A percentile compares a stretch with the other conserved stretches of the same genome.
These are phyloP conservation scores for Gila orcuttii DNA, from an alignment of 2,113 vertebrate species.

Conservation along the genomic window DNA sequence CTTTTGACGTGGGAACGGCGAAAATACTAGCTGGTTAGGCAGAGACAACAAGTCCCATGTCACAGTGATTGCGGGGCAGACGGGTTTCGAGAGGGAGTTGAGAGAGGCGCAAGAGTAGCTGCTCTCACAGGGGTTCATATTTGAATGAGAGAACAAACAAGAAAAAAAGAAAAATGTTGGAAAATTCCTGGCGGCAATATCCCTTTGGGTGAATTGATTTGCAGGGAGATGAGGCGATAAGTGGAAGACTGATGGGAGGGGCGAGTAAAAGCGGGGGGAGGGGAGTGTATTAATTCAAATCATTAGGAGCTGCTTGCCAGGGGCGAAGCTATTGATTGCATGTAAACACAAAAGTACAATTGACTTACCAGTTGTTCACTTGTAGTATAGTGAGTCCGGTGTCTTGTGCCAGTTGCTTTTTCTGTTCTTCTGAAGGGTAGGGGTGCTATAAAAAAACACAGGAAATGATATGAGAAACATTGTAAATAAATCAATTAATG, in stretches of 20 bases:
- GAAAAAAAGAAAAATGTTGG: slow-evolving; percentile 24
- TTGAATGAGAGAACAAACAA: slow-evolving; percentile 57
- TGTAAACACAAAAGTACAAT: slow-evolving; percentile 72
- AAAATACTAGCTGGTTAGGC: slow-evolving; percentile 13
- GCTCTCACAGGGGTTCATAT: slow-evolving; percentile 61
- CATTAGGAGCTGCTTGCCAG: slow-evolving; percentile 74
- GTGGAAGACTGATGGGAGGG: slow-evolving; percentile 29
- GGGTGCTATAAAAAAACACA: slow-evolving; percentile 84
- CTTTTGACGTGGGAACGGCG: slow-evolving; percentile 22
- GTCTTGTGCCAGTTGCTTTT: slow-evolving; percentile 99
- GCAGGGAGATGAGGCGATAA: slow-evolving; percentile 54
- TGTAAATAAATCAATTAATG: slow-evolving; percentile 57
- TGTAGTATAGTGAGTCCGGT: slow-evolving; percentile 99
- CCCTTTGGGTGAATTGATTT: slow-evolving; percentile 73
- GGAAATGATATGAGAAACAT: slow-evolving; percentile 36
- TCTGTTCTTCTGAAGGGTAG: slow-evolving; percentile 99
- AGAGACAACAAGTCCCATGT: background rate
- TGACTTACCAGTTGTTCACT: slow-evolving; percentile 99
- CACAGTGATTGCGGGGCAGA: background rate
- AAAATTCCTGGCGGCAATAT: slow-evolving; percentile 71
- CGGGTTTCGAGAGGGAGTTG: background rate
- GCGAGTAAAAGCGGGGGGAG: slow-evolving; percentile 47
- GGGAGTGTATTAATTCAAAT: slow-evolving; percentile 74
- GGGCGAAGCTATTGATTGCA: slow-evolving; percentile 65
- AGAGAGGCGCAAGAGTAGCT: background rate